Percentiles rank a stretch among this genome's conserved stretches.
Conservation (phyloP, 2,888 invertebrate genomes). For the Sphinx pinastri region DNA sequence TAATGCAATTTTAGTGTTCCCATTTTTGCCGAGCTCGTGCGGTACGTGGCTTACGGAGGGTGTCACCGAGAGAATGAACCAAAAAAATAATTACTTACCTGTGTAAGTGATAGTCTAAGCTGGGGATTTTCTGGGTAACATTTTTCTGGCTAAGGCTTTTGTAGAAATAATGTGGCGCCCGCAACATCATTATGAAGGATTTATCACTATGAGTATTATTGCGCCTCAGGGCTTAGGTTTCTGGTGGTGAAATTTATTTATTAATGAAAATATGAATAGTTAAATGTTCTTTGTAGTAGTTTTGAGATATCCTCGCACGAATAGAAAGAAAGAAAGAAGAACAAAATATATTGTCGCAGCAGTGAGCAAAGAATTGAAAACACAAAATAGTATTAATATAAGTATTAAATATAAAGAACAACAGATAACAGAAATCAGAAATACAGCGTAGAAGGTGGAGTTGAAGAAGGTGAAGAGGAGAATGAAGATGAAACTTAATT, state of each 20-base stretch:
- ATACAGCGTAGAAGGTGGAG: too few relatives aligned
- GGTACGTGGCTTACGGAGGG: conserved; percentile 51
- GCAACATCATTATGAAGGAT: conserved; percentile 18
- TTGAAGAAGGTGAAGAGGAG: too few relatives aligned
- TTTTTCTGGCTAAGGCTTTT: conserved; percentile 38
- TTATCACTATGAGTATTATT: not conserved
- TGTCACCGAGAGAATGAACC: conserved; percentile 48
- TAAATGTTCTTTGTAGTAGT: too few relatives aligned
- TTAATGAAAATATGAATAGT: too few relatives aligned
- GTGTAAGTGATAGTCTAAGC: conserved; percentile 25
- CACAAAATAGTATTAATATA: too few relatives aligned
- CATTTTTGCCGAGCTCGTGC: conserved; percentile 51
- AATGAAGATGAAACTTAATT: too few relatives aligned
- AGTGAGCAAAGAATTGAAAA: too few relatives aligned
- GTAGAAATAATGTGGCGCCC: conserved; percentile 28
- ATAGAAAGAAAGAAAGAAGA: too few relatives aligned
- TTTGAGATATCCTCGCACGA: too few relatives aligned
- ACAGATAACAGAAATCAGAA: too few relatives aligned
- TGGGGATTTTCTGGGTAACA: conserved; percentile 33
- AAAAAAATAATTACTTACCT: conserved; percentile 46
- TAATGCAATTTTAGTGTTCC: conserved; percentile 67
- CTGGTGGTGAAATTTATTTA: not conserved
- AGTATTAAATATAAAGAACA: too few relatives aligned
- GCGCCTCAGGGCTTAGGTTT: not conserved
- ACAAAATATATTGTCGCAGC: too few relatives aligned